These are phyloP conservation scores for Tragelaphus eurycerus DNA, from an alignment of 2,797 vertebrate genomes.

Conservation along the genomic window DNA sequence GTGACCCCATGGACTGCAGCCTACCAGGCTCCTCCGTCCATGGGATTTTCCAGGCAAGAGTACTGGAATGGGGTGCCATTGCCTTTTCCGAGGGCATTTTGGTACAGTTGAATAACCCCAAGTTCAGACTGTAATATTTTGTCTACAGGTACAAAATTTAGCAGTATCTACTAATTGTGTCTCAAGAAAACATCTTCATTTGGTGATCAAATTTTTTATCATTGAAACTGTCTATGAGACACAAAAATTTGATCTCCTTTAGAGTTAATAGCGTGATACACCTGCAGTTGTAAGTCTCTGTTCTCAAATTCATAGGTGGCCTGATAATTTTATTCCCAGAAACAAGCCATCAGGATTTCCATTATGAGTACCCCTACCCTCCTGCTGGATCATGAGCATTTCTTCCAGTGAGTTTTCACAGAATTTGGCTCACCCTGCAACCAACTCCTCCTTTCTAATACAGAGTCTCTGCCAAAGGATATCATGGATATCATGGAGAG, in stretches of 20 bases:
- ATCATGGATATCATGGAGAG: not conserved
- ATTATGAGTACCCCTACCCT: not conserved
- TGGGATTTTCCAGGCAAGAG: too few species aligned
- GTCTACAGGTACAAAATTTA: not conserved
- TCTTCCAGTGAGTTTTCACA: not conserved
- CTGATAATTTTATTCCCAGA: not conserved
- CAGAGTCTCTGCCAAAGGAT: not conserved
- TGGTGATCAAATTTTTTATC: constrained; percentile 29
- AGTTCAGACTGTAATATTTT: not conserved
- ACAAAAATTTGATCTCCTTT: not conserved
- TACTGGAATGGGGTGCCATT: too few species aligned
- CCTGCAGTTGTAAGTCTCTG: not conserved
- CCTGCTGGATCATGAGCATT: not conserved
- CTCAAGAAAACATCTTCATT: constrained; percentile 1
- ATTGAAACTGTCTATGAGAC: not conserved
- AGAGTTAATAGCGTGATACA: not conserved
- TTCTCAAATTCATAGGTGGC: not conserved
- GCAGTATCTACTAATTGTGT: not conserved
- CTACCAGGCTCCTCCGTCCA: too few species aligned
- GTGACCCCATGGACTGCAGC: too few species aligned
- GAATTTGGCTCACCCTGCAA: not conserved
- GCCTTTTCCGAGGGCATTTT: not conserved
- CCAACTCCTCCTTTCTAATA: not conserved
- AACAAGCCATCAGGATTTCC: not conserved
- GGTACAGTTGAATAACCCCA: not conserved